Evolutionary conservation across 2,888 invertebrate genomes (phyloP), one percentile per base, ranked within the genome.

Genomic region (Emmelina monodactyla): DNA sequence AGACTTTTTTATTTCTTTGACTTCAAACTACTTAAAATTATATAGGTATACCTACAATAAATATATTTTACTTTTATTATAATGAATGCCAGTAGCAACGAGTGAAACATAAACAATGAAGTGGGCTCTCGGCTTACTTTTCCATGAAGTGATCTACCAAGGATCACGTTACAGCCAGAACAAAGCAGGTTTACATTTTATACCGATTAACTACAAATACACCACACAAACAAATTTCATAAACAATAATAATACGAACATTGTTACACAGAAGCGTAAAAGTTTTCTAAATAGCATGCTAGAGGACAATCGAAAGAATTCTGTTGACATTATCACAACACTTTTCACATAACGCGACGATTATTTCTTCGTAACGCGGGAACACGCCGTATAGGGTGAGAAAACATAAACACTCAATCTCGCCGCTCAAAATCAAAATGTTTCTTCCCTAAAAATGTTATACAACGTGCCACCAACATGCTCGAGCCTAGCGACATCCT

Each of bases 111-210:
- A n/a, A n/a, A n/a, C n/a, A n/a, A n/a, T n/a, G n/a, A n/a, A n/a
- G n/a, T n/a, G n/a, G n/a, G n/a, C n/a, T n/a, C n/a, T 25, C 11
- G 25, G 25, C 11, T 4, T 10, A 25, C 25, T 10, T 25, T n/a
- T 25, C 25, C 25, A 10, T 10, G 25, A 25, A 25, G 6, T 11
- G n/a, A 7, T 25, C n/a, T 9, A 25, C 11, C 25, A 25, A 25
- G 44, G 47, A 43, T 60, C 57, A 42, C 45, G 54, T 62, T 58
- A 57, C 62, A 50, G 51, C 57, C 62, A 54, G 67, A 72, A 75
- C 75, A 75, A 76, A 71, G 72, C 58, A 51, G 62, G 75, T 75
- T 73, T 75, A 68, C 70, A 64, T 7, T 64, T 65, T 66, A 61
- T 66, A 62, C 62, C 58, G 68, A 69, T 66, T 67, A 62, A 57